Conservation (phyloP, 1,140 invertebrate genomes). For the Drosophila busckii region DNA sequence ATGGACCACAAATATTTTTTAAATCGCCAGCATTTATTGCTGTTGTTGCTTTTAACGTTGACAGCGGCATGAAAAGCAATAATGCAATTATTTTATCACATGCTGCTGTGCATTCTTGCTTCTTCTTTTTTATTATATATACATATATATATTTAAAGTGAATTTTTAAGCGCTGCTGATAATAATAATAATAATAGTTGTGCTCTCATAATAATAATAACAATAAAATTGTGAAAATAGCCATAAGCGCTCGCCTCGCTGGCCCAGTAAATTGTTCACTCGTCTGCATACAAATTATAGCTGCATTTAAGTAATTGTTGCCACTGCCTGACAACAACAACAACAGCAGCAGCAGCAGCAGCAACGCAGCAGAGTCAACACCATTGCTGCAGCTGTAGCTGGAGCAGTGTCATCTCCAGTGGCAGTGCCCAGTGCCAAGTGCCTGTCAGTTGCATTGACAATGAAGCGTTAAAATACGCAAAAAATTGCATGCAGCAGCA, state of each 20-base stretch:
- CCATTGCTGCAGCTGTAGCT: not conserved
- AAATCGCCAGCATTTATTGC: slow-evolving; percentile 4
- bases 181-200: slow-evolving; percentile 66
- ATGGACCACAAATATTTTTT: slow-evolving; percentile 52
- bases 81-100: slow-evolving; percentile 62
- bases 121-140: slow-evolving; percentile 17
- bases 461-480: slow-evolving; percentile 51
- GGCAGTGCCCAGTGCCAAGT: slow-evolving; percentile 29
- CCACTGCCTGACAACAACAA: slow-evolving; percentile 62
- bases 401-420: slow-evolving; percentile 9
- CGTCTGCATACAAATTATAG: slow-evolving; percentile 62
- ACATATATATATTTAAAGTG: not conserved
- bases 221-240: slow-evolving; percentile 69
- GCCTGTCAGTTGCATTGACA: slow-evolving; percentile 59
- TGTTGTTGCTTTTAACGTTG: slow-evolving; percentile 9
- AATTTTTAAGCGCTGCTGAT: too few relatives aligned
- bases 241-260: slow-evolving; percentile 26
- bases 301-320: slow-evolving; percentile 76
- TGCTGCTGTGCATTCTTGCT: too few relatives aligned
- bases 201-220: slow-evolving; percentile 60
- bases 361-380: not conserved
- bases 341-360: slow-evolving; percentile 12
- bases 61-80: slow-evolving; percentile 39
- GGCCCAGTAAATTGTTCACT: slow-evolving; percentile 56
- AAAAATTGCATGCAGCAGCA: slow-evolving; percentile 41